Conservation (phyloP, 2,888 invertebrate genomes). For the Luperina testacea region DNA sequence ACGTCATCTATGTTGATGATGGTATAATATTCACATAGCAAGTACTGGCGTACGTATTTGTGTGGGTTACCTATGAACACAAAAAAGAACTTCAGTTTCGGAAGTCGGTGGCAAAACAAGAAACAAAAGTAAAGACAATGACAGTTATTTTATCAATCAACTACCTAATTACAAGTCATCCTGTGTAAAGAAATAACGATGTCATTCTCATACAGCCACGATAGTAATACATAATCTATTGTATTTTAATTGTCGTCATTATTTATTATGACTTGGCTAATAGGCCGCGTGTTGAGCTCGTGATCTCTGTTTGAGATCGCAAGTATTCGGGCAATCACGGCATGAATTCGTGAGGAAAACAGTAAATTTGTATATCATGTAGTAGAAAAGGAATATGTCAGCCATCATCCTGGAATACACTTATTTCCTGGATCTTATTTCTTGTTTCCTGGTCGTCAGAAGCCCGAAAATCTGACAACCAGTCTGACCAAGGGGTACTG, state of each 20-base stretch:
- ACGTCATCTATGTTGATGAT: neutral
- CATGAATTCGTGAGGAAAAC: too few relatives aligned
- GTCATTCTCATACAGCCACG: neutral
- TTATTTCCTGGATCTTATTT: too few relatives aligned
- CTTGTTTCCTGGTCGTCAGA: too few relatives aligned
- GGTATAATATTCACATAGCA: neutral
- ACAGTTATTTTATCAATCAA: neutral
- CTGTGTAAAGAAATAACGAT: neutral
- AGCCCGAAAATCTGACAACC: too few relatives aligned
- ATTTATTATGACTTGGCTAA: conserved; percentile 7
- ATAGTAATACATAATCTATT: neutral
- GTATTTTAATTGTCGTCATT: neutral
- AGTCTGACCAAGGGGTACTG: too few relatives aligned
- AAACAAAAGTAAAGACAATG: neutral
- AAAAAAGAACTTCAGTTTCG: neutral
- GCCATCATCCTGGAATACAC: too few relatives aligned
- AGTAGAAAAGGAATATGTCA: too few relatives aligned
- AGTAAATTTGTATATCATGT: too few relatives aligned
- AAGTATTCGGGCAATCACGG: neutral
- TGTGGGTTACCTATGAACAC: too few relatives aligned
- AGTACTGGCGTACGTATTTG: neutral
- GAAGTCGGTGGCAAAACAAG: neutral
- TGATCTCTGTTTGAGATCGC: conserved; percentile 1
- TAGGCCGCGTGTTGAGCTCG: neutral
- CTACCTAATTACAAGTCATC: neutral